Base-by-base conservation (phyloP, 2,797 vertebrate genomes). In the Centroberyx gerrardi region DNA sequence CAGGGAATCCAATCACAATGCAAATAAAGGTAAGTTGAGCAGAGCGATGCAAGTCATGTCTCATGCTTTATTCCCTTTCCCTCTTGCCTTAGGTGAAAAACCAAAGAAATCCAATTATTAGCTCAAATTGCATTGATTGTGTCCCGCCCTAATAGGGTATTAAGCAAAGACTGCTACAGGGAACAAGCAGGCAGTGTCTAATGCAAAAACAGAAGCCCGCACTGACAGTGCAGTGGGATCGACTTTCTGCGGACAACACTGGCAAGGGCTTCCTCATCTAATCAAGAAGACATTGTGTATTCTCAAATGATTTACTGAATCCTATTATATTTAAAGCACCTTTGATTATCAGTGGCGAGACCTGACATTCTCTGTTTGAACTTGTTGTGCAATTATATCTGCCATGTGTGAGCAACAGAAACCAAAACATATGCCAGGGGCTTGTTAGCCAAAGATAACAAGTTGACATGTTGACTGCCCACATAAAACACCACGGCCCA, bases 61-160 rank as follows among this genome's bases (percentile, higher is more conserved):
- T 53, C n/a, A 28, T 62, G 65, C 44, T 78, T 61, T 65, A 53
- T 68, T 76, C 48, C 40, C 13, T 31, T 27, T 53, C 44, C n/a
- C 14, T 65, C 14, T 56, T 72, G 72, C 63, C 61, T 62, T 3
- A 3, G 74, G 75, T 46, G 28, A 54, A 62, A 68, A 62, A 59
- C 28, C 6, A 51, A 36, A 55, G 29, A 78, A 72, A 90, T 83
- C 73, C 65, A 83, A 85, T 86, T 79, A 90, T 90, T 86, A 82
- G 74, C 81, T 72, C 76, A 87, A 83, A 76, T 36, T 29, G 51
- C 77, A 87, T 72, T 87, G 86, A 90, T 88, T 89, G 70, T 88
- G 56, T 85, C 80, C 49, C 71, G 3, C n/a, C 9, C 44, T 84
- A 76, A 62, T 77, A 62, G 61, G 62, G 48, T 48, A 70, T 74